A percentile compares a stretch with the other conserved stretches of the same genome.
Conservation (phyloP, 1,140 invertebrate species). For the Brachionus asplanchnoidis region DNA sequence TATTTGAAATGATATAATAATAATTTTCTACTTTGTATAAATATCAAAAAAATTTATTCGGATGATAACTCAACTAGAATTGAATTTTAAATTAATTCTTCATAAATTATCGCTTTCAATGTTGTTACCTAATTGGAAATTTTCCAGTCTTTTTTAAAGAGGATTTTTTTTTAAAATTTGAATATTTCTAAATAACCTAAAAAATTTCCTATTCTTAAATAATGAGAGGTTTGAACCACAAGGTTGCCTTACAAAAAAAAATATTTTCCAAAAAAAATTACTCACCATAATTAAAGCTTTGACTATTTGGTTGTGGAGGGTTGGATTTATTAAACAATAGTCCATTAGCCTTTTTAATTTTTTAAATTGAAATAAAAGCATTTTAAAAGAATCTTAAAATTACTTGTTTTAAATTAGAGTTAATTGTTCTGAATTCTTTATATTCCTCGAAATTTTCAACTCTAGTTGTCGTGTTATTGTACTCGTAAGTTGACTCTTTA, state of each 20-base stretch:
- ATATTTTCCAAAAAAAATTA: background rate
- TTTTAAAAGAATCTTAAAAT: background rate
- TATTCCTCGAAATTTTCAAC: conserved; percentile 4
- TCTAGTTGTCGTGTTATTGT: background rate
- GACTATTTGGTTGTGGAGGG: background rate
- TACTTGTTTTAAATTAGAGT: conserved; percentile 23
- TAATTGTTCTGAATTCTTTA: conserved; percentile 25
- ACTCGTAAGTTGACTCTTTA: background rate
- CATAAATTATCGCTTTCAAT: no score
- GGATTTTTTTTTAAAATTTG: no score
- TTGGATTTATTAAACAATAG: conserved; percentile 4
- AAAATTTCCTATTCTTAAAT: no score
- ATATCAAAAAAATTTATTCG: no score
- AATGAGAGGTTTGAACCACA: background rate
- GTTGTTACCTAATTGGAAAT: no score
- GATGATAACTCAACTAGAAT: no score
- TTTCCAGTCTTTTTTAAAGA: no score
- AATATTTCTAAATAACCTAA: no score
- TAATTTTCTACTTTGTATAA: no score
- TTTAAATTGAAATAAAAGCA: background rate
- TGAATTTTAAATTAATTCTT: no score
- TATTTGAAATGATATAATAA: no score
- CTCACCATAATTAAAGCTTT: conserved; percentile 15
- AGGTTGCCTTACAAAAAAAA: background rate
- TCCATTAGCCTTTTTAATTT: conserved; percentile 1